Percentiles rank a stretch among this genome's conserved stretches.
Conservation (phyloP, 2,888 invertebrate genomes). For the Empis stercorea region DNA sequence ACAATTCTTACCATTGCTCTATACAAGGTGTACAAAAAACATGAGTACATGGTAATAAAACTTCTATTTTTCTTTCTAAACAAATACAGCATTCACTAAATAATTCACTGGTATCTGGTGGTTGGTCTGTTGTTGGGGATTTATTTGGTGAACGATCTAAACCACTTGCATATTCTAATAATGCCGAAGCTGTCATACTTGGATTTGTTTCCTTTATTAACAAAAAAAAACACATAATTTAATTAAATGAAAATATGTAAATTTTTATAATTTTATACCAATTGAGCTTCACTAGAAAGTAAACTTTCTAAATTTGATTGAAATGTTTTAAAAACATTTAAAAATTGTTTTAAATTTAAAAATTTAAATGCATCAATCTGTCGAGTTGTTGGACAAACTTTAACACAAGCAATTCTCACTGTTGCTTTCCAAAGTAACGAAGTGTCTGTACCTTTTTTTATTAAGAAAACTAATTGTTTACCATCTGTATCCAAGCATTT, state of each 20-base stretch:
- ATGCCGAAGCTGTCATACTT: constrained; percentile 28
- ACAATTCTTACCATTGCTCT: constrained; percentile 47
- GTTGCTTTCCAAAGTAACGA: constrained; percentile 56
- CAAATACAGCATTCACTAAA: constrained; percentile 56
- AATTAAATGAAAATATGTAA: neutral
- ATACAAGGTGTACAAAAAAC: constrained; percentile 58
- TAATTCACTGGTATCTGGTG: constrained; percentile 23
- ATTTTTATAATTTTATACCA: neutral
- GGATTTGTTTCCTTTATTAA: neutral
- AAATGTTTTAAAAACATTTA: constrained; percentile 45
- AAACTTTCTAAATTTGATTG: constrained; percentile 37
- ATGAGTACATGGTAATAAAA: constrained; percentile 56
- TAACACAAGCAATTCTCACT: constrained; percentile 50
- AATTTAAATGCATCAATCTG: constrained; percentile 45
- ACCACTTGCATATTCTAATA: constrained; percentile 31
- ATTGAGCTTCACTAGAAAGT: constrained; percentile 21
- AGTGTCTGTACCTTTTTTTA: constrained; percentile 50
- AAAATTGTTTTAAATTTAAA: constrained; percentile 49
- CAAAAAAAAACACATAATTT: neutral
- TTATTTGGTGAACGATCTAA: constrained; percentile 15
- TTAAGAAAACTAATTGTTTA: constrained; percentile 49
- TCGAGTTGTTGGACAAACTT: constrained; percentile 40
- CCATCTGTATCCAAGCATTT: constrained; percentile 47
- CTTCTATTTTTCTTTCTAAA: constrained; percentile 53
- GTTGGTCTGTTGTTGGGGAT: constrained; percentile 14